Evolutionary conservation across 2,888 invertebrate genomes (phyloP), one percentile per base, ranked within the genome.

Genomic region (Drepanosiphum platanoidis): DNA sequence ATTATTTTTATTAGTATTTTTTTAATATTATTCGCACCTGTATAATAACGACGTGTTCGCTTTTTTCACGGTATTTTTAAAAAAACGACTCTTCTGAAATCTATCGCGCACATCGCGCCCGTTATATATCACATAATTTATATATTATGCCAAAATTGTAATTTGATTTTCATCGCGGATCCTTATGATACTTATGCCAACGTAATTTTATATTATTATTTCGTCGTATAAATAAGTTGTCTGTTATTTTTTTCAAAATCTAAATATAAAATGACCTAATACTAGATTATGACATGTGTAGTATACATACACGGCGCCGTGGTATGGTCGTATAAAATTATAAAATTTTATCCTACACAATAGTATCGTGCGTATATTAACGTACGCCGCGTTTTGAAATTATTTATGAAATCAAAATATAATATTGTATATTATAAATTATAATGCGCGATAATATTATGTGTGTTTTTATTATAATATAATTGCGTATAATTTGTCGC

Each of bases 111-210:
- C 32, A 72, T 36, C 22, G 61, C n/a, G 9, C 36, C 34, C 27
- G 22, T 36, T 22, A 34, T 34, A n/a, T 34, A 52, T 34, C 36
- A 36, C 13, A 70, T 52, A 79, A 66, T 68, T 70, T 71, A 71
- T 52, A 36, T 36, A 71, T 70, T 58, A 81, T 70, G 80, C 80
- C 80, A 81, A 81, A 70, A 30, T 81, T 13, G 30, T 30, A 3
- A 27, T 52, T 52, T 52, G 3, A 2, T 52, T 52, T 52, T 52
- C 52, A 52, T 52, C 52, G 22, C 18, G 22, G 52, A 52, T 52
- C 27, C 9, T 30, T 30, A 32, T 52, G 3, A 52, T 52, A 52
- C 7, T 52, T 52, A 52, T 52, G 52, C 18, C 52, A 52, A 52
- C 52, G 18, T 52, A 52, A 52, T 52, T 52, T 52, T 52, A 52